A percentile compares a stretch with the other conserved stretches of the same genome.
These are phyloP conservation scores for Ctenopoma multispine DNA, from an alignment of 2,797 vertebrate genomes.

Conservation along the genomic window DNA sequence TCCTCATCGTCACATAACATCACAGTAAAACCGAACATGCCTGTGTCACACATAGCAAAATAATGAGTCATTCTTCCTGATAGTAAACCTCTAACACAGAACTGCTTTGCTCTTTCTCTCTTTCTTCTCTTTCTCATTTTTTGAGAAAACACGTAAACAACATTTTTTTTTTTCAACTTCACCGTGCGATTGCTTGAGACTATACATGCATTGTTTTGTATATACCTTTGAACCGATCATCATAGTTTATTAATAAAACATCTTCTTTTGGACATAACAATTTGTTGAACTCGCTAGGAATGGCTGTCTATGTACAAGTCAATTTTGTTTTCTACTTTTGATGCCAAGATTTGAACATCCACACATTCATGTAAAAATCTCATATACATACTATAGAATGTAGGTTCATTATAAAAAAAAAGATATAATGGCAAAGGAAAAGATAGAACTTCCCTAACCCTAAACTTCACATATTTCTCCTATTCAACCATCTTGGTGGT, in stretches of 20 bases:
- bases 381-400: conserved; percentile 80
- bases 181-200: conserved; percentile 90
- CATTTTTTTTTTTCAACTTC: conserved; percentile 82
- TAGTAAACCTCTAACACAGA: conserved; percentile 75
- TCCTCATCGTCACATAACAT: conserved; percentile 74
- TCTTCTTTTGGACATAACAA: conserved; percentile 82
- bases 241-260: conserved; percentile 83
- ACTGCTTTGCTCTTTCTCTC: conserved; percentile 54
- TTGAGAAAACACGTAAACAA: conserved; percentile 86
- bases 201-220: conserved; percentile 90
- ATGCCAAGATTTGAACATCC: conserved; percentile 85
- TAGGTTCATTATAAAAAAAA: conserved; percentile 63
- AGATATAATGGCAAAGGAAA: conserved; percentile 59
- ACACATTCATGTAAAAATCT: conserved; percentile 86
- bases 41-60: conserved; percentile 84
- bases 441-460: conserved; percentile 38
- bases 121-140: conserved; percentile 62
- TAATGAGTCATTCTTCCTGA: conserved; percentile 67
- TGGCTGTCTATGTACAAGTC: conserved; percentile 84
- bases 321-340: conserved; percentile 75
- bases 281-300: conserved; percentile 82
- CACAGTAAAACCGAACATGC: conserved; percentile 90
- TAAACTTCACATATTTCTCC: conserved; percentile 36
- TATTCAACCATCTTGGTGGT: conserved; percentile 40
- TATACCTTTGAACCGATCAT: conserved; percentile 82